Base-by-base conservation (phyloP, 2,888 invertebrate genomes). In the Salpingus planirostris region DNA sequence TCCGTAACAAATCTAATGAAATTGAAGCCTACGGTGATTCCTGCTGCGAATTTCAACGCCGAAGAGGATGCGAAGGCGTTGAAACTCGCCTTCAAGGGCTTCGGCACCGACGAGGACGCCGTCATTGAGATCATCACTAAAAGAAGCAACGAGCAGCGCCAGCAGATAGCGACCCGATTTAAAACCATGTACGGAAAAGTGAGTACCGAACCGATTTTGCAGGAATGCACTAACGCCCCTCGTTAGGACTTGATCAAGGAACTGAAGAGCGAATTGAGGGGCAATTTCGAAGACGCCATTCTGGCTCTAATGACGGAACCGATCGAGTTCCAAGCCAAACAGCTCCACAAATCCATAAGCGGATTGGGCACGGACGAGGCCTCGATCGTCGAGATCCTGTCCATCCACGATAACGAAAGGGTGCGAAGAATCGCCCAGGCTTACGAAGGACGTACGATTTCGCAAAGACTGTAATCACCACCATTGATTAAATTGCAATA, bases 241-340 rank as follows among this genome's bases (percentile, higher is more conserved):
- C n/a, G n/a, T n/a, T n/a, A 80, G 71, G 85, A 85, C 55, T 67
- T 91, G 13, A 73, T 87, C 27, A 79, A 81, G 21, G 86, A 91
- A 52, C 64, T 91, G 46, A 89, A 88, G 64, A 85, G 88, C 47
- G 93, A 95, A 62, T 74, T 90, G 15, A 80, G 80, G 47, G 92
- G 92, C 3, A 82, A 84, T 53, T 89, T 92, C 56, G 86, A 91
- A 54, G 81, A 84, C 38, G 73, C 85, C 0, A 61, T 90, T 1
- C 63, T 90, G 3, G 87, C 86, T 0, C 64, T 91, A 29, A 81
- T 91, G 78, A 84, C 81, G 15, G 84, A 84, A 1, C 68, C 82
- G 22, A 78, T 80, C 0, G 82, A 88, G 56, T 88, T 74, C 62
- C 84, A 90, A 59, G 85, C 87, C 2, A 78, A 76, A 50, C 79